phyloP scores from a whole-genome alignment of 2,113 vertebrate genomes.

The Boleophthalmus pectinirostris region DNA sequence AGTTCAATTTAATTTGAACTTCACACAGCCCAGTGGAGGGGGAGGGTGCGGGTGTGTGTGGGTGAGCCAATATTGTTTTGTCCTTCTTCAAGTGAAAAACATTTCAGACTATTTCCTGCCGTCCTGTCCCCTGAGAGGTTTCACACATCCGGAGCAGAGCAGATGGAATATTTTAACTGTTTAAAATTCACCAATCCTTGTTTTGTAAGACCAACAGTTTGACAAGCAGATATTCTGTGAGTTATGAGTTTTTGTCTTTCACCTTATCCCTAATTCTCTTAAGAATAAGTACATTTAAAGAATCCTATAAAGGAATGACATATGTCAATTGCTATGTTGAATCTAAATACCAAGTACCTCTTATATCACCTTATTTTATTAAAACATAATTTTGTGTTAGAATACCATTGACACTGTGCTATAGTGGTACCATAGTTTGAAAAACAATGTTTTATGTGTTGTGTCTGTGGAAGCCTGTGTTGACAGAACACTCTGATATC shows the following conservation, averaged over 20 bases:
- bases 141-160: slow-evolving; percentile 9
- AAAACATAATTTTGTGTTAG: too few relatives aligned
- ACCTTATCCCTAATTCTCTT: not conserved
- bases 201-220: not conserved
- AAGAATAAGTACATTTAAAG: not conserved
- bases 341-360: too few relatives aligned
- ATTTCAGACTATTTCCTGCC: slow-evolving; percentile 23
- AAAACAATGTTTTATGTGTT: not conserved
- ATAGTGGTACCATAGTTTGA: not conserved
- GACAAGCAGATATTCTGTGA: not conserved
- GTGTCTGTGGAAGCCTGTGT: not conserved
- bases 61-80: slow-evolving; percentile 41
- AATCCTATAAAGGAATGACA: too few relatives aligned
- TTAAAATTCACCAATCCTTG: not conserved
- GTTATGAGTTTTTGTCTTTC: not conserved
- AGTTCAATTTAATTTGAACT: slow-evolving; percentile 70
- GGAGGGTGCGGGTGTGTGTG: not conserved
- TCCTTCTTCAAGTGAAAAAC: slow-evolving; percentile 52
- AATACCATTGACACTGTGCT: too few relatives aligned
- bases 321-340: too few relatives aligned
- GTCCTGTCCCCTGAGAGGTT: slow-evolving; percentile 12
- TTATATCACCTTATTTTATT: too few relatives aligned
- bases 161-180: not conserved
- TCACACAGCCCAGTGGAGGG: slow-evolving; percentile 20
- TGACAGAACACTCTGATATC: slow-evolving; percentile 17